Conservation (phyloP, 2,888 invertebrate genomes). For the Mamestra brassicae region DNA sequence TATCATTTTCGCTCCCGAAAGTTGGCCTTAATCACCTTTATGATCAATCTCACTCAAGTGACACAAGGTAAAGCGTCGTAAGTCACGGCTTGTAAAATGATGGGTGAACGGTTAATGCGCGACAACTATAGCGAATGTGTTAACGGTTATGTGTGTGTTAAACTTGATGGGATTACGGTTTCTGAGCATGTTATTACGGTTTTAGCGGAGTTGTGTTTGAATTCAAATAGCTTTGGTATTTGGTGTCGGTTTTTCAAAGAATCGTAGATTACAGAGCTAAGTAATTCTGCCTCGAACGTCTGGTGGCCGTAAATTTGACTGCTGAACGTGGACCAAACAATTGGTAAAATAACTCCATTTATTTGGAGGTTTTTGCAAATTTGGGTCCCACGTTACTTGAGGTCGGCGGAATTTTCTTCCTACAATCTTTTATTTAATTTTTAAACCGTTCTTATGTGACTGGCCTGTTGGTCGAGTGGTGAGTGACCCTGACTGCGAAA, state of each 20-base stretch:
- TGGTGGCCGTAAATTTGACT: too few relatives aligned
- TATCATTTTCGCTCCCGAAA: too few relatives aligned
- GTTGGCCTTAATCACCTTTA: too few relatives aligned
- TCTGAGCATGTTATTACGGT: slow-evolving; percentile 31
- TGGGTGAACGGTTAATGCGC: slow-evolving; percentile 39
- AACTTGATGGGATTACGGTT: slow-evolving; percentile 47
- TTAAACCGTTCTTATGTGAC: too few relatives aligned
- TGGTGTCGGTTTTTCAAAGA: neutral
- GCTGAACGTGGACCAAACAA: too few relatives aligned
- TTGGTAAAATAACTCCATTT: too few relatives aligned
- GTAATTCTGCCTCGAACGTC: neutral
- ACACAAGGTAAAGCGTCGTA: slow-evolving; percentile 31
- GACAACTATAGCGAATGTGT: slow-evolving; percentile 44
- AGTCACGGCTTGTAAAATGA: slow-evolving; percentile 41
- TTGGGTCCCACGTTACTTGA: too few relatives aligned
- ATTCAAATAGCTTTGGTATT: neutral
- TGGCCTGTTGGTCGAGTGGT: too few relatives aligned
- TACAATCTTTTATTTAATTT: too few relatives aligned
- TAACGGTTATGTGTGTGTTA: slow-evolving; percentile 46
- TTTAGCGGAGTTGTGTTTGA: slow-evolving; percentile 12
- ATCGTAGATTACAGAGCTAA: too few relatives aligned
- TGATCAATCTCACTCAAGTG: neutral
- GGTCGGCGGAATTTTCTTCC: too few relatives aligned
- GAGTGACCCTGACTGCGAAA: too few relatives aligned
- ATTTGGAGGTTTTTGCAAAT: neutral